Evolutionary conservation across 2,797 vertebrate genomes (phyloP).

Genomic region (Phoxinus dragarum): DNA sequence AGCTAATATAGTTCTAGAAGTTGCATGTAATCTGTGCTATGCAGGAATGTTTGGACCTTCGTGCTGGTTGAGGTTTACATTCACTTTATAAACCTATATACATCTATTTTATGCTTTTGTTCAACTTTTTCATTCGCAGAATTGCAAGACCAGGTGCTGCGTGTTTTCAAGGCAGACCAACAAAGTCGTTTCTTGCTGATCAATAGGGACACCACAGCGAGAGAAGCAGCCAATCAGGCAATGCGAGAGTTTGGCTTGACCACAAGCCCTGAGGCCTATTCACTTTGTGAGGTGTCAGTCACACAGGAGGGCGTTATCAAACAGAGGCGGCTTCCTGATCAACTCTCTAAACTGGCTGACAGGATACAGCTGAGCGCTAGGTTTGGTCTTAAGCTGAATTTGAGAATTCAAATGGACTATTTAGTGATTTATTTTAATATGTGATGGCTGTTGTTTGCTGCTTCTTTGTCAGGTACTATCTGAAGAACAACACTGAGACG

Average conservation of each 20-base stretch:
- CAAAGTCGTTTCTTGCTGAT: constrained; percentile 99
- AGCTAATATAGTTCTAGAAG: constrained; percentile 8
- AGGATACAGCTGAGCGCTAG: constrained; percentile 97
- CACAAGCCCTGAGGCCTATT: constrained; percentile 89
- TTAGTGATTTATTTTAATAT: not conserved
- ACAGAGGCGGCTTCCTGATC: constrained; percentile 93
- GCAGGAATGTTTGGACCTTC: not conserved
- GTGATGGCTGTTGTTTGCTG: not conserved
- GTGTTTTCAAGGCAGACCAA: constrained; percentile 98
- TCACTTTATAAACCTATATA: not conserved
- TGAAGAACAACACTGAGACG: constrained; percentile 99
- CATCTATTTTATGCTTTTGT: constrained; percentile 17
- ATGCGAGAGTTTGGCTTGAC: constrained; percentile 95
- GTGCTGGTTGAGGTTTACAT: constrained; percentile 20
- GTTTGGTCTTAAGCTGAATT: constrained; percentile 67
- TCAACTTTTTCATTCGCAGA: constrained; percentile 74
- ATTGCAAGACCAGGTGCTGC: constrained; percentile 95
- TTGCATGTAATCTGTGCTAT: constrained; percentile 48
- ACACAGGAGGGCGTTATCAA: constrained; percentile 98
- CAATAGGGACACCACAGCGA: constrained; percentile 96
- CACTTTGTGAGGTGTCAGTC: constrained; percentile 95
- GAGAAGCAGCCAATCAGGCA: constrained; percentile 93
- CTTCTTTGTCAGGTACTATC: constrained; percentile 85
- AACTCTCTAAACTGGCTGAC: constrained; percentile 96
- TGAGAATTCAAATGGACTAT: not conserved